Conservation (phyloP, 2,113 vertebrate genomes). For the Thamnophis sirtalis region DNA sequence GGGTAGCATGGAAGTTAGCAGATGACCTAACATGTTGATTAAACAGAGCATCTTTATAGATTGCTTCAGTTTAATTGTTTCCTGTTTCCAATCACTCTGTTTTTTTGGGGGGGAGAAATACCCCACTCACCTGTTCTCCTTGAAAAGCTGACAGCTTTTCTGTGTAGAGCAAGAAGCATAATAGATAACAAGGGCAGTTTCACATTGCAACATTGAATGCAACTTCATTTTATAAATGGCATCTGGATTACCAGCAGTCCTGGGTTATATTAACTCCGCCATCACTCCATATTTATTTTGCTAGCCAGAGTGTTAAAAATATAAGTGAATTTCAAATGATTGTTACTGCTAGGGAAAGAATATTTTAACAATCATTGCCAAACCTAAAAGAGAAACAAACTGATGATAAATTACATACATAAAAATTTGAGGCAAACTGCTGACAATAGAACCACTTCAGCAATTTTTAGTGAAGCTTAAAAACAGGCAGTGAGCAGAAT, state of each 20-base stretch:
- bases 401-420: constrained; percentile 35
- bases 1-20: background rate
- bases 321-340: constrained; percentile 10
- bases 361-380: constrained; percentile 25
- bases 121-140: background rate
- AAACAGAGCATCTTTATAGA: background rate
- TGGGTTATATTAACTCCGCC: constrained; percentile 28
- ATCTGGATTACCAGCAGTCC: constrained; percentile 28
- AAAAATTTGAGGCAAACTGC: constrained; percentile 41
- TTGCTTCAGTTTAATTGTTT: background rate
- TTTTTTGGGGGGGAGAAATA: background rate
- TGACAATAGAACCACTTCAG: constrained; percentile 28
- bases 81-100: background rate
- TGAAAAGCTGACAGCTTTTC: constrained; percentile 29
- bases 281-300: constrained; percentile 16
- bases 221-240: constrained; percentile 32
- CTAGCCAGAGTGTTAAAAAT: constrained; percentile 7
- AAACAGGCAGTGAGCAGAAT: constrained; percentile 23
- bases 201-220: constrained; percentile 4
- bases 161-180: background rate
- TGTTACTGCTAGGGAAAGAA: constrained; percentile 33
- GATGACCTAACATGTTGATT: background rate
- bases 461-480: constrained; percentile 33
- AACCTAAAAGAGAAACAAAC: constrained; percentile 34
- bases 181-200: constrained; percentile 28